Evolutionary conservation across 2,797 vertebrate genomes (phyloP).

Genomic region (Catostomus latipinnis): DNA sequence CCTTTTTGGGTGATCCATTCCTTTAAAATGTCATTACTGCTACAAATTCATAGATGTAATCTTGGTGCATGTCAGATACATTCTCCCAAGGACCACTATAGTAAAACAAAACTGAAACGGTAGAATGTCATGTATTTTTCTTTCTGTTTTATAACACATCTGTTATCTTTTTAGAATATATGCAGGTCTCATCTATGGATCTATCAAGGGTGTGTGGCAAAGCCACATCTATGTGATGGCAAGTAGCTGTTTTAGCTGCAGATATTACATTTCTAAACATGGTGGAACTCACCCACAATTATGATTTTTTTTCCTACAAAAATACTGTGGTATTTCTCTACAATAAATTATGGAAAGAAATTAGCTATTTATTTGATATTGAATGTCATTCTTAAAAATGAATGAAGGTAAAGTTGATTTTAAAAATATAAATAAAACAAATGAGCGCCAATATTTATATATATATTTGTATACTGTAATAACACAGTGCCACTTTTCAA

Average conservation of each 20-base stretch:
- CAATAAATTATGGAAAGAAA: slow-evolving; percentile 53
- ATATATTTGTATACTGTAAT: slow-evolving; percentile 41
- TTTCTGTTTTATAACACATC: background rate
- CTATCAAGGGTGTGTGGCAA: background rate
- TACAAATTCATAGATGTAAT: slow-evolving; percentile 9
- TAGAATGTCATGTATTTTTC: background rate
- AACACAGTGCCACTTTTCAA: slow-evolving; percentile 56
- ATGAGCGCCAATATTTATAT: slow-evolving; percentile 33
- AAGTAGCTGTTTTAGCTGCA: slow-evolving; percentile 16
- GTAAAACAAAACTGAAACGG: too few species aligned
- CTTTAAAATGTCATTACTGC: slow-evolving; percentile 1
- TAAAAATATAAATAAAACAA: slow-evolving; percentile 1
- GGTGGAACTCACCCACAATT: background rate
- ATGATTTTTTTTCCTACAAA: slow-evolving; percentile 6
- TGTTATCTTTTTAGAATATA: slow-evolving; percentile 7
- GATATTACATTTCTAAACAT: slow-evolving; percentile 7
- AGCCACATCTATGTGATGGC: background rate
- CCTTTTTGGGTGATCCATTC: background rate
- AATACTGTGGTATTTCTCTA: too few species aligned
- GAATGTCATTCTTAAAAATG: slow-evolving; percentile 55
- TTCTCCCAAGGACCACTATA: too few species aligned
- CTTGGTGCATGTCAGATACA: background rate
- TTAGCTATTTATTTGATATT: slow-evolving; percentile 62
- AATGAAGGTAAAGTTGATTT: slow-evolving; percentile 21
- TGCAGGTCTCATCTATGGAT: background rate